Evolutionary conservation across 1,140 invertebrate species (phyloP).

Genomic region (Pseudoatta argentina): DNA sequence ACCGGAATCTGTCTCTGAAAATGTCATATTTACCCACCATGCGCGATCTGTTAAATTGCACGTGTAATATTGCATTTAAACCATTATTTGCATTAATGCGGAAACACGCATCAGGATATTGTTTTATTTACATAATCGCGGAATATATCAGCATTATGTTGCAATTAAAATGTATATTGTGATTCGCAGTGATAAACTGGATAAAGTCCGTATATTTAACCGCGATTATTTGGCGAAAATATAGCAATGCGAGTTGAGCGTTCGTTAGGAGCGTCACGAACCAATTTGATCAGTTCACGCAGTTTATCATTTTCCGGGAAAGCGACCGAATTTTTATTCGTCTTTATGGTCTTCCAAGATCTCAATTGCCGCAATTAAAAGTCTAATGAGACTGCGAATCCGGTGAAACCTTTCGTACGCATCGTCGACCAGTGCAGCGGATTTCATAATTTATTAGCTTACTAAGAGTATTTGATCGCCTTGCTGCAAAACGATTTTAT

Average conservation of each 20-base stretch:
- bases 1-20: neutral
- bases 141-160: slow-evolving; percentile 35
- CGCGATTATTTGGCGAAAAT: slow-evolving; percentile 10
- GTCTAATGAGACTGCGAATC: neutral
- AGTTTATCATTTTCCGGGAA: slow-evolving; percentile 33
- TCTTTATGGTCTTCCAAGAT: neutral
- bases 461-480: neutral
- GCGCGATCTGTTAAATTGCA: slow-evolving; percentile 35
- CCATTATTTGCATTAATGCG: slow-evolving; percentile 35
- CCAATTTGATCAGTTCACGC: neutral
- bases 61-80: slow-evolving; percentile 40
- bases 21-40: slow-evolving; percentile 9
- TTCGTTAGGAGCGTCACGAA: neutral
- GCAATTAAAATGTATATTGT: slow-evolving; percentile 42
- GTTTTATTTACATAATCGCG: slow-evolving; percentile 45
- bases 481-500: slow-evolving; percentile 33
- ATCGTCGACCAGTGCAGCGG: neutral
- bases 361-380: slow-evolving; percentile 18
- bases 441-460: slow-evolving; percentile 43
- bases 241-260: neutral
- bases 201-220: slow-evolving; percentile 21
- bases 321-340: slow-evolving; percentile 27
- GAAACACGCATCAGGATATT: slow-evolving; percentile 24
- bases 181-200: neutral
- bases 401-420: slow-evolving; percentile 11